phyloP scores from a whole-genome alignment of 2,797 vertebrate genomes.

The Sebastes steindachneri region DNA sequence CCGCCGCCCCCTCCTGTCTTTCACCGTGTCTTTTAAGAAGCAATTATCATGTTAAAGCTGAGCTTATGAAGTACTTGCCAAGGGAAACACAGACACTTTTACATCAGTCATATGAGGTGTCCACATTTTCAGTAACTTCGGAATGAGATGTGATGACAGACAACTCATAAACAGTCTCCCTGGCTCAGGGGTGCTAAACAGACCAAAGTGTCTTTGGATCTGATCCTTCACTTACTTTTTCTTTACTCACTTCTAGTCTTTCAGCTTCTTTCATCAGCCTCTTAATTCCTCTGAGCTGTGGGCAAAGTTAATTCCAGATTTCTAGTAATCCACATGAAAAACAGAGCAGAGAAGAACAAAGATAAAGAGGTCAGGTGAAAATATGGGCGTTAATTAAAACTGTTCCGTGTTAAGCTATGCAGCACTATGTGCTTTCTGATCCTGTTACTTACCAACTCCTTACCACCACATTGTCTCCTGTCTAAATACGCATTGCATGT shows the following conservation, averaged over 20 bases:
- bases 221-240: not conserved
- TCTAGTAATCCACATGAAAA: constrained; percentile 34
- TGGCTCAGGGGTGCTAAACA: not conserved
- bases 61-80: constrained; percentile 1
- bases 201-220: not conserved
- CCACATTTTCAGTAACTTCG: not conserved
- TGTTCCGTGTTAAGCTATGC: not conserved
- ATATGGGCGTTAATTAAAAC: constrained; percentile 39
- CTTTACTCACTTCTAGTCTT: not conserved
- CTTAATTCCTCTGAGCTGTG: constrained; percentile 27
- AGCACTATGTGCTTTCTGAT: not conserved
- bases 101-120: not conserved
- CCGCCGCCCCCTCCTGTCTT: not conserved
- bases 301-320: constrained; percentile 34
- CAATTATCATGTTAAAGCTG: constrained; percentile 31
- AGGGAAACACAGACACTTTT: not conserved
- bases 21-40: constrained; percentile 4
- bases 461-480: not conserved
- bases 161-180: not conserved
- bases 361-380: constrained; percentile 37
- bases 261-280: constrained; percentile 26
- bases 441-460: not conserved
- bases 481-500: not conserved
- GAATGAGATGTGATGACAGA: constrained; percentile 17
- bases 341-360: constrained; percentile 13